A percentile compares a stretch with the other conserved stretches of the same genome.
Evolutionary conservation across 2,888 invertebrate genomes (phyloP).

Genomic region (Asteroscopus sphinx): DNA sequence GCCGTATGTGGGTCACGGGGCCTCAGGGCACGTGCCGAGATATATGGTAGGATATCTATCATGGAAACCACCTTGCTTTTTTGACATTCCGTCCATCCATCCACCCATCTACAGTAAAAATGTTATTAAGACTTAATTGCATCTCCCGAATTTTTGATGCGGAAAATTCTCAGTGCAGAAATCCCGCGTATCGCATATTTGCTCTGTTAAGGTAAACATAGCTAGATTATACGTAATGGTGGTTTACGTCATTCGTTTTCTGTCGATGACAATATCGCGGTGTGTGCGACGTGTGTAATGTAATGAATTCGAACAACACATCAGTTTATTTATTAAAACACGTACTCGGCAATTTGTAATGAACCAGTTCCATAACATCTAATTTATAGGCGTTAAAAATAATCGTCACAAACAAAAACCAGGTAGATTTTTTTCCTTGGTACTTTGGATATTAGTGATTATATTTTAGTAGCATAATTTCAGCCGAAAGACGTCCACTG

Average conservation of each 20-base stretch:
- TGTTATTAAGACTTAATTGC: slow-evolving; percentile 23
- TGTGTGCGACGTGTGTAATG: background rate
- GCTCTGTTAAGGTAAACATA: slow-evolving; percentile 1
- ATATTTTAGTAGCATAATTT: too few relatives aligned
- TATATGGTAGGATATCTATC: slow-evolving; percentile 48
- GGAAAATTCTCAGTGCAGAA: slow-evolving; percentile 16
- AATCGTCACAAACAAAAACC: too few relatives aligned
- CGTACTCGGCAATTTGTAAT: too few relatives aligned
- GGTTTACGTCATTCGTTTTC: slow-evolving; percentile 3
- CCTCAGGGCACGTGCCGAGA: slow-evolving; percentile 57
- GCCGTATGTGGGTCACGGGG: slow-evolving; percentile 65
- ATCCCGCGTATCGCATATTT: slow-evolving; percentile 8
- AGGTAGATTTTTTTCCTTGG: too few relatives aligned
- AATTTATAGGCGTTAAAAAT: too few relatives aligned
- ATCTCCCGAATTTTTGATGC: background rate
- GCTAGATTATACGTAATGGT: background rate
- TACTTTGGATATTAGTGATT: too few relatives aligned
- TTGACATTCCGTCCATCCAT: slow-evolving; percentile 19
- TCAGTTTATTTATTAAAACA: too few relatives aligned
- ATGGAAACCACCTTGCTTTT: slow-evolving; percentile 40
- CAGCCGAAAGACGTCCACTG: too few relatives aligned
- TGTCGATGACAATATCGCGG: background rate
- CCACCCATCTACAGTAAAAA: slow-evolving; percentile 16
- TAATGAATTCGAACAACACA: background rate
- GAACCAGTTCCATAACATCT: too few relatives aligned